phyloP scores from a whole-genome alignment of 2,888 invertebrate genomes.

The Serrognathus titanus region DNA sequence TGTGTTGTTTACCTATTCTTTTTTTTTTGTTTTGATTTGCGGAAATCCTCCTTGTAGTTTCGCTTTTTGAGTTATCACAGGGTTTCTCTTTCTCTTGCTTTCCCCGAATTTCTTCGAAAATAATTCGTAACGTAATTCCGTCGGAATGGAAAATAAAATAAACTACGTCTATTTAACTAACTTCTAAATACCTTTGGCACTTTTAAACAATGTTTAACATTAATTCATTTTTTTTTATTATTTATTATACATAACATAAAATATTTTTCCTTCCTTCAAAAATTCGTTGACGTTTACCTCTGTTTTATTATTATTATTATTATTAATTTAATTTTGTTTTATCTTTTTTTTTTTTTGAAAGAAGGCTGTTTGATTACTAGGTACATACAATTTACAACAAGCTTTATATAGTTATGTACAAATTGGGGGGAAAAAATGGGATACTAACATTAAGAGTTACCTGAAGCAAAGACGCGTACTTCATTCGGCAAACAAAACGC shows the following conservation, averaged over 20 bases:
- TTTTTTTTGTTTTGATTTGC: too few species aligned
- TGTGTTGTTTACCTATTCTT: too few species aligned
- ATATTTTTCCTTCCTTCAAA: slow-evolving; percentile 19
- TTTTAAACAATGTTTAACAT: slow-evolving; percentile 32
- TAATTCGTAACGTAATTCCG: too few species aligned
- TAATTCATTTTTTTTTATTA: slow-evolving; percentile 14
- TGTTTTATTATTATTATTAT: slow-evolving; percentile 1
- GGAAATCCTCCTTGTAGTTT: too few species aligned
- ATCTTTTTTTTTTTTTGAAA: slow-evolving; percentile 3
- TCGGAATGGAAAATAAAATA: neutral
- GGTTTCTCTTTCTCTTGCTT: too few species aligned
- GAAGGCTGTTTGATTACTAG: slow-evolving; percentile 23
- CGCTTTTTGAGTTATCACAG: too few species aligned
- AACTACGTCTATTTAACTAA: slow-evolving; percentile 7
- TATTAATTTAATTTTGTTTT: neutral
- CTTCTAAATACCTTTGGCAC: slow-evolving; percentile 31
- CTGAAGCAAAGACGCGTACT: slow-evolving; percentile 22
- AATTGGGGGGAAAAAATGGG: slow-evolving; percentile 30
- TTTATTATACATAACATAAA: slow-evolving; percentile 25
- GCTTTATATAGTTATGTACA: slow-evolving; percentile 27
- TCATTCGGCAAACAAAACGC: slow-evolving; percentile 19
- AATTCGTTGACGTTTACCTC: slow-evolving; percentile 3
- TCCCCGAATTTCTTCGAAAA: too few species aligned
- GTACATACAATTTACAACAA: slow-evolving; percentile 33
- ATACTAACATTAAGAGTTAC: slow-evolving; percentile 28